Conservation (phyloP, 2,888 invertebrate species). For the Cataglyphis rosenhaueri region DNA sequence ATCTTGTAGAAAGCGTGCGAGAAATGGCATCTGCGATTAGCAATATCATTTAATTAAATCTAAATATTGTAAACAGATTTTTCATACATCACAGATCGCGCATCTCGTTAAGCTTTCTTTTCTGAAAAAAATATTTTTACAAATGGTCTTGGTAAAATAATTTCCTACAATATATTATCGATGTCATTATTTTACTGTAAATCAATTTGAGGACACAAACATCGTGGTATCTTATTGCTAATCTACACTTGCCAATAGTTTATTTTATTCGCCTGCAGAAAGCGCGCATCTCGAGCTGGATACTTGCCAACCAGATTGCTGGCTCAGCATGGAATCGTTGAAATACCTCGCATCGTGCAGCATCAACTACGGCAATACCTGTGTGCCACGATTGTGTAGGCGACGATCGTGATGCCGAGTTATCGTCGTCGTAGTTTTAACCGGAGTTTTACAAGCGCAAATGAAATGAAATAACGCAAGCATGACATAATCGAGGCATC, state of each 20-base stretch:
- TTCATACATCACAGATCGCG: neutral
- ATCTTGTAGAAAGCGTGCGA: neutral
- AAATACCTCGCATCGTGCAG: constrained; percentile 61
- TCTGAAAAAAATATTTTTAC: neutral
- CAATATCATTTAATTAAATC: neutral
- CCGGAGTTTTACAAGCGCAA: neutral
- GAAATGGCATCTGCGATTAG: neutral
- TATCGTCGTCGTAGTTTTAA: neutral
- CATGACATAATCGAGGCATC: constrained; percentile 54
- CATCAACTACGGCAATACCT: constrained; percentile 58
- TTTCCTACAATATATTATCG: neutral
- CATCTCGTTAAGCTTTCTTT: neutral
- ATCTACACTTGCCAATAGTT: constrained; percentile 11
- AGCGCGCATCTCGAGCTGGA: constrained; percentile 48
- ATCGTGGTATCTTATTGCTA: neutral
- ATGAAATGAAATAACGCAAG: neutral
- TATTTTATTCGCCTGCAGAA: constrained; percentile 30
- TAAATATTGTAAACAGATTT: neutral
- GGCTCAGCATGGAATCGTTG: constrained; percentile 64
- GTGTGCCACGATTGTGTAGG: constrained; percentile 34
- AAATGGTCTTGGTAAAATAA: neutral
- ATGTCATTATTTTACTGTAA: neutral
- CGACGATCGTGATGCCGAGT: constrained; percentile 14
- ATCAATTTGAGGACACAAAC: neutral
- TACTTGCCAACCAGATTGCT: constrained; percentile 64